These are phyloP conservation scores for Polypterus bichir DNA, from an alignment of 2,113 vertebrate species.

Conservation along the genomic window DNA sequence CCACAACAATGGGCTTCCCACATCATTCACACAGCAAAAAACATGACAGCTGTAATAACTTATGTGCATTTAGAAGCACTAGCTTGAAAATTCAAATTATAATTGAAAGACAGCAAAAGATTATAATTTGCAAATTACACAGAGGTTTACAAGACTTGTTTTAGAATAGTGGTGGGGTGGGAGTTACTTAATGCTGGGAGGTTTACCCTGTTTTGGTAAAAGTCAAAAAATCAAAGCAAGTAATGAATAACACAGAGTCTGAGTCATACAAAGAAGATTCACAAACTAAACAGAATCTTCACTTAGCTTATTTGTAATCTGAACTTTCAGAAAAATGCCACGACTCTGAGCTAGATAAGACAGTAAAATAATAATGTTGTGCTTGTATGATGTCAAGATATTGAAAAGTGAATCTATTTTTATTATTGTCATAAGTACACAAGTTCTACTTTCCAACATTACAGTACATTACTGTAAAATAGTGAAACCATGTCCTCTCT, in stretches of 20 bases:
- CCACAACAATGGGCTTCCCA: conserved; percentile 17
- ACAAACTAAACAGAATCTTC: conserved; percentile 11
- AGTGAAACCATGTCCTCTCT: no score
- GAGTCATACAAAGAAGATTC: conserved; percentile 30
- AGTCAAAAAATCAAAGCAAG: conserved; percentile 17
- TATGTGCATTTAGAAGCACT: conserved; percentile 17
- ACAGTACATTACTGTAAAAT: no score
- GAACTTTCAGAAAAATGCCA: conserved; percentile 13
- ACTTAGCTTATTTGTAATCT: conserved; percentile 26
- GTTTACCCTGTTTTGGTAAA: conserved; percentile 14
- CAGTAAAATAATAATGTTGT: no score
- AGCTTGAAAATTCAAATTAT: conserved; percentile 18
- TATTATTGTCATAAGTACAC: no score
- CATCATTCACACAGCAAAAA: conserved; percentile 19
- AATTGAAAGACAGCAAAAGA: conserved; percentile 16
- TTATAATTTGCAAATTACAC: conserved; percentile 20
- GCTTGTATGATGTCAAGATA: no score
- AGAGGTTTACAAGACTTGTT: conserved; percentile 23
- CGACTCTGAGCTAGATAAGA: no score
- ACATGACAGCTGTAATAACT: conserved; percentile 23
- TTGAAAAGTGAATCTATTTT: no score
- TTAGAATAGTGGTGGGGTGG: conserved; percentile 10
- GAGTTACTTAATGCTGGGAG: conserved; percentile 4
- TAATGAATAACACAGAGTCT: conserved; percentile 29
- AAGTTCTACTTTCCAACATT: no score